Evolutionary conservation across 2,888 invertebrate genomes (phyloP).

Genomic region (Dicranocentrus wangi): DNA sequence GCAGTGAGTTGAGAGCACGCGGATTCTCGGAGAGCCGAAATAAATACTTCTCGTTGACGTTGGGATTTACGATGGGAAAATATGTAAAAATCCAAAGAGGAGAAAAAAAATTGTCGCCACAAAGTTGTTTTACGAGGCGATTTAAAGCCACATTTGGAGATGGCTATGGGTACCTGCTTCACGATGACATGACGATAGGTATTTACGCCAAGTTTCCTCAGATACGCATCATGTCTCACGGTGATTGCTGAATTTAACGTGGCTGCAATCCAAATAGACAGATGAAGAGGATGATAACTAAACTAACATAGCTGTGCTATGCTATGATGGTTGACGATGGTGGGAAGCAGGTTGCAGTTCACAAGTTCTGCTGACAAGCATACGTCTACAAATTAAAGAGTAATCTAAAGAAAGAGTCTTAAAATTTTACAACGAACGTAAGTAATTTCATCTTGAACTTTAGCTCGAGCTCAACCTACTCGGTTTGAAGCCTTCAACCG

Average conservation of each 20-base stretch:
- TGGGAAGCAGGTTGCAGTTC: slow-evolving; percentile 8
- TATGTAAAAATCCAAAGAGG: neutral
- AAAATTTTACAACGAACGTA: too few species aligned
- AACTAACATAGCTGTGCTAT: too few species aligned
- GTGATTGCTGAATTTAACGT: slow-evolving; percentile 19
- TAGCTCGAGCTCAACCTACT: too few species aligned
- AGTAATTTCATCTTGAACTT: too few species aligned
- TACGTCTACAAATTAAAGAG: neutral
- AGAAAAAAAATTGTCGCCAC: slow-evolving; percentile 19
- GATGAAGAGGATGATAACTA: neutral
- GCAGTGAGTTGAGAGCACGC: too few species aligned
- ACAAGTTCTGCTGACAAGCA: too few species aligned
- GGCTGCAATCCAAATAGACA: neutral
- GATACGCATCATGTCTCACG: slow-evolving; percentile 16
- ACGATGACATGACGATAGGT: neutral
- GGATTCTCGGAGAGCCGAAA: too few species aligned
- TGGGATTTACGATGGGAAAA: neutral
- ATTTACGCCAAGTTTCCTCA: neutral
- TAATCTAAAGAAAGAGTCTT: too few species aligned
- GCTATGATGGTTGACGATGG: too few species aligned
- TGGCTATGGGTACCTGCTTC: neutral
- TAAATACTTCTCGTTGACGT: too few species aligned
- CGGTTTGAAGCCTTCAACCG: too few species aligned
- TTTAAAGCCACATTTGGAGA: neutral
- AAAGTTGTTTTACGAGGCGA: neutral